Evolutionary conservation across 2,888 invertebrate genomes (phyloP).

Genomic region (Microplitis manilae): DNA sequence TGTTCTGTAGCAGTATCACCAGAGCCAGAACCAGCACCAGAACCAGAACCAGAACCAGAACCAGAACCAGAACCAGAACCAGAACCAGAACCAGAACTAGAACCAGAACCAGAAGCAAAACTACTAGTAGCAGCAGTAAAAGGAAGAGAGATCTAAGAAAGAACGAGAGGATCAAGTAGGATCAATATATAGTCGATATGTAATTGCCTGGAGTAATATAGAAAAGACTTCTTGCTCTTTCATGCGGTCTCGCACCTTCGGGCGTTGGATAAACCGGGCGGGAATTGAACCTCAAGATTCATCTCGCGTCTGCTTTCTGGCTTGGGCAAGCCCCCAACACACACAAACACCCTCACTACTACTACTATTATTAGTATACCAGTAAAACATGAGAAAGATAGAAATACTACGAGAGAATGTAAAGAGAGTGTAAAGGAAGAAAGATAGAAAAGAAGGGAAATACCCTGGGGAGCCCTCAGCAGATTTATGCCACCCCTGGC

Average conservation of each 20-base stretch:
- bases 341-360: not conserved
- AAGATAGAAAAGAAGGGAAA: slow-evolving; percentile 61
- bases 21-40: not conserved
- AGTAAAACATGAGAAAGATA: no score
- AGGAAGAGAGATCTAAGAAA: slow-evolving; percentile 20
- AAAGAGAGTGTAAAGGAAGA: slow-evolving; percentile 38
- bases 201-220: slow-evolving; percentile 54
- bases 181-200: slow-evolving; percentile 49
- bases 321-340: slow-evolving; percentile 8
- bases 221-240: slow-evolving; percentile 47
- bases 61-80: not conserved
- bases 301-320: slow-evolving; percentile 60
- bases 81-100: not conserved
- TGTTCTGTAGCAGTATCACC: not conserved
- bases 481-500: slow-evolving; percentile 68
- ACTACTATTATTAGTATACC: no score
- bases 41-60: no score
- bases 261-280: slow-evolving; percentile 62
- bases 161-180: slow-evolving; percentile 39
- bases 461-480: slow-evolving; percentile 68
- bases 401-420: slow-evolving; percentile 16
- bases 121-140: not conserved
- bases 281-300: slow-evolving; percentile 68
- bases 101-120: not conserved
- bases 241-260: slow-evolving; percentile 54